A percentile compares a stretch with the other conserved stretches of the same genome.
phyloP scores from a whole-genome alignment of 1,140 invertebrate species.

The Lepidurus arcticus region DNA sequence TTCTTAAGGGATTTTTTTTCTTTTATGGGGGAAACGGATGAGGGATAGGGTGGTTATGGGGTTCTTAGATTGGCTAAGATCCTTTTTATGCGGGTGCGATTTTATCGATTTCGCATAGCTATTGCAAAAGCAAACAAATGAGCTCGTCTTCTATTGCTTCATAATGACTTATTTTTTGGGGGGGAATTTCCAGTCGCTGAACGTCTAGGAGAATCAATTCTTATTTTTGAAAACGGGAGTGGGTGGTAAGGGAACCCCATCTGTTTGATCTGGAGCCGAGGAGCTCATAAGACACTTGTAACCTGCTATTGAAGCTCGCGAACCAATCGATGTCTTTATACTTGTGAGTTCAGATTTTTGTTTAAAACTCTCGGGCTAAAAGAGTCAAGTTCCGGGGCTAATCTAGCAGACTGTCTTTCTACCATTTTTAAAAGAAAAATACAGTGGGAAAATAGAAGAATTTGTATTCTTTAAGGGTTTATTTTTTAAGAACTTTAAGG shows the following conservation, averaged over 20 bases:
- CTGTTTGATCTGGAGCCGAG: not conserved
- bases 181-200: not conserved
- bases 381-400: too few relatives aligned
- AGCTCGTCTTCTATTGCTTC: not conserved
- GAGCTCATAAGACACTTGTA: conserved; percentile 4
- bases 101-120: conserved; percentile 1
- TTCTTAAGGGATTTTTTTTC: not conserved
- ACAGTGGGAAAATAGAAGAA: too few relatives aligned
- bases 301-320: not conserved
- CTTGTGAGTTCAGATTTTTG: not conserved
- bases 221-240: not conserved
- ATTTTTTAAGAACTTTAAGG: too few relatives aligned
- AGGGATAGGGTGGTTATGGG: not conserved
- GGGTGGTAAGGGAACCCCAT: not conserved
- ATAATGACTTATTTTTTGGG: not conserved
- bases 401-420: too few relatives aligned
- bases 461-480: too few relatives aligned
- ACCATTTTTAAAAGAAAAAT: too few relatives aligned
- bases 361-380: not conserved
- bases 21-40: not conserved
- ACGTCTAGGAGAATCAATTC: not conserved
- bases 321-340: not conserved
- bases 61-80: not conserved
- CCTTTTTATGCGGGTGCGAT: not conserved
- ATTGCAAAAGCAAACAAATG: too few relatives aligned